Percentiles rank a stretch among this genome's conserved stretches.
Conservation (phyloP, 2,888 invertebrate species). For the Tetramorium bicarinatum region DNA sequence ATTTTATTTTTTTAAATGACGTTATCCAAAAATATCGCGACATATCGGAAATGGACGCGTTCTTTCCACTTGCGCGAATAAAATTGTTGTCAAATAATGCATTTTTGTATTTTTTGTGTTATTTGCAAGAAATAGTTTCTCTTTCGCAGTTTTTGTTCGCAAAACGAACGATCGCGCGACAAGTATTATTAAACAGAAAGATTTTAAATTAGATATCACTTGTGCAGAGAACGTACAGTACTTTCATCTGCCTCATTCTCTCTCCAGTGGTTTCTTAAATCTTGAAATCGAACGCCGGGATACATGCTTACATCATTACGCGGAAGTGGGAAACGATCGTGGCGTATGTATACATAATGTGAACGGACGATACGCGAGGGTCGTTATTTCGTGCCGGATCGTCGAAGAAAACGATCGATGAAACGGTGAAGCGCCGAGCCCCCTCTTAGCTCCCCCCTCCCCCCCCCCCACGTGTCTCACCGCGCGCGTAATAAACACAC, state of each 20-base stretch:
- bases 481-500: not conserved
- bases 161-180: not conserved
- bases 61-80: not conserved
- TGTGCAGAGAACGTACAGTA: too few relatives aligned
- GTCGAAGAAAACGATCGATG: not conserved
- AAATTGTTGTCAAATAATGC: not conserved
- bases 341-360: not conserved
- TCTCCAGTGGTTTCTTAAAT: not conserved
- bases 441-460: not conserved
- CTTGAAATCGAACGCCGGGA: not conserved
- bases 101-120: not conserved
- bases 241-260: not conserved
- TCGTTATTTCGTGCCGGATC: not conserved
- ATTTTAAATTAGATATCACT: not conserved
- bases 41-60: not conserved
- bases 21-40: not conserved
- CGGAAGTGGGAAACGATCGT: conserved; percentile 1
- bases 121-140: not conserved
- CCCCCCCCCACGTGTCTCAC: too few relatives aligned
- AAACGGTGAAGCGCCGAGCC: not conserved
- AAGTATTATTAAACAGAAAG: not conserved
- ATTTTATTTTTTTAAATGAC: not conserved
- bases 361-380: not conserved
- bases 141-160: not conserved
- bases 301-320: not conserved